Percentiles rank a stretch among this genome's conserved stretches.
phyloP scores from a whole-genome alignment of 2,888 invertebrate species.

The Idaea dimidiata region DNA sequence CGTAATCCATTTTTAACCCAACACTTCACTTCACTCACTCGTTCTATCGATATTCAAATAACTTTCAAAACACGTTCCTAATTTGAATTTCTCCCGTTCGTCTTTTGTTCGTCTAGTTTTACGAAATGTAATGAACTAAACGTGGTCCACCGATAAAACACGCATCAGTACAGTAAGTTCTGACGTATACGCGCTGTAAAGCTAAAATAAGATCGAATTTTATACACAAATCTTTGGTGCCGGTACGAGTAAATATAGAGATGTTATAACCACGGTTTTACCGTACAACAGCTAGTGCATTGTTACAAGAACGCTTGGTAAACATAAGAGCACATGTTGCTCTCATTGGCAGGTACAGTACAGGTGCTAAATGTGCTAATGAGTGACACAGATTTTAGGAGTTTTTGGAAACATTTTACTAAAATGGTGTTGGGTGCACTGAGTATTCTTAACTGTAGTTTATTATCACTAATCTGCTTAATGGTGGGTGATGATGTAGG shows the following conservation, averaged over 20 bases:
- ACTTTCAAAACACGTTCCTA: slow-evolving; percentile 19
- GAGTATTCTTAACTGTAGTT: too few species aligned
- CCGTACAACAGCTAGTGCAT: slow-evolving; percentile 5
- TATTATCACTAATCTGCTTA: not conserved
- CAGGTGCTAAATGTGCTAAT: not conserved
- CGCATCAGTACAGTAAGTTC: slow-evolving; percentile 71
- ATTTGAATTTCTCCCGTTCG: slow-evolving; percentile 16
- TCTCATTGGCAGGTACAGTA: slow-evolving; percentile 12
- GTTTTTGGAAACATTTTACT: not conserved
- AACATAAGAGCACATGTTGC: slow-evolving; percentile 12
- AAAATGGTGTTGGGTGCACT: not conserved
- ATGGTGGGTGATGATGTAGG: too few species aligned
- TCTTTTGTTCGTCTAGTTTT: slow-evolving; percentile 3
- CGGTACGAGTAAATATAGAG: slow-evolving; percentile 56
- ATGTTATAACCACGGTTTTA: slow-evolving; percentile 44
- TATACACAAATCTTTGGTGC: slow-evolving; percentile 79
- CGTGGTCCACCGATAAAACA: slow-evolving; percentile 71
- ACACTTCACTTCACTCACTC: slow-evolving; percentile 25
- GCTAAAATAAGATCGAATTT: slow-evolving; percentile 82
- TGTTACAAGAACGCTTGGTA: slow-evolving; percentile 24
- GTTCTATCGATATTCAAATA: slow-evolving; percentile 23
- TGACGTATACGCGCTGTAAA: slow-evolving; percentile 79
- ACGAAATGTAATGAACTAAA: slow-evolving; percentile 39
- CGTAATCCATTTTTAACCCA: slow-evolving; percentile 82
- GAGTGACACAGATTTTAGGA: not conserved